Base-by-base conservation (phyloP, 2,888 invertebrate genomes). In the Andrena camellia region DNA sequence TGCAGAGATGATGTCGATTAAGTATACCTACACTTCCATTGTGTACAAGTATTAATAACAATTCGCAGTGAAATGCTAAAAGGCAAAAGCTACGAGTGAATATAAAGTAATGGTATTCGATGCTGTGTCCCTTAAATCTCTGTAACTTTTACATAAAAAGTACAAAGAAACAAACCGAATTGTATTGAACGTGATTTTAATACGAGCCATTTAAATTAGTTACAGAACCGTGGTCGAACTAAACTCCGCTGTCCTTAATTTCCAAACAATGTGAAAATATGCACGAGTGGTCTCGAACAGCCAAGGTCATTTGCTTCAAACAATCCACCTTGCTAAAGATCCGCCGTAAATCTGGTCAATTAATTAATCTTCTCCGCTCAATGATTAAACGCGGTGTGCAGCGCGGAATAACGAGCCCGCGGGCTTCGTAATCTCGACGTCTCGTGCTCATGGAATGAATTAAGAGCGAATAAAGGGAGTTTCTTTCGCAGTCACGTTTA, bases 401-500 rank as follows among this genome's bases (percentile, higher is more conserved):
- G 52, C 6, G 7, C 33, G 62, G 78, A 74, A 74, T 74, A 74
- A 78, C 23, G 78, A 74, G 52, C 42, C 35, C 20, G 20, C 1
- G 48, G 26, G 23, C 42, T 42, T 26, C 1, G 60, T 68, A 74
- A 78, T 74, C 75, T 54, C 60, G 23, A 13, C 33, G 42, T 64
- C 42, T 59, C 64, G 29, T 26, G 33, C 57, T 35, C 57, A 26
- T 26, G 13, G 31, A 10, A 71, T 59, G 59, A 71, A 80, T 70
- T 60, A 70, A 59, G 26, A 23, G 3, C 10, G 77, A 42, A 66
- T 77, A 54, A 80, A 71, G 20, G 26, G 42, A 42, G 10, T 52
- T 77, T 72, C 62, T 81, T 73, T 73, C 67, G 8, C 50, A 42
- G 63, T 78, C 81, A 63, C 78, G 68, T 81, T 4, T 72, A 54